Base-by-base conservation (phyloP, 1,140 invertebrate genomes). In the Hyphantria cunea region DNA sequence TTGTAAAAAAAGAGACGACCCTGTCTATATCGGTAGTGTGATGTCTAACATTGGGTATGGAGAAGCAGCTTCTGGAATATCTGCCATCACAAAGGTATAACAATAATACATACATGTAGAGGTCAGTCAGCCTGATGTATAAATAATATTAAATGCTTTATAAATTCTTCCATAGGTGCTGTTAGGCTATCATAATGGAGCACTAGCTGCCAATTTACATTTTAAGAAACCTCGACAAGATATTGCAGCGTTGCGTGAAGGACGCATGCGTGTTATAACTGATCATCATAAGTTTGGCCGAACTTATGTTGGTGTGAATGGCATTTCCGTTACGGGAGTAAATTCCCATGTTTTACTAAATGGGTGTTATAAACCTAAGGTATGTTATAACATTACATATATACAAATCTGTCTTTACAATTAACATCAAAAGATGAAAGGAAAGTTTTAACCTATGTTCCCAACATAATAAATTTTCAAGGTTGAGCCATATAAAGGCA, bases 31-130 rank as follows among this genome's bases (percentile, higher is more conserved):
- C 56, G 95, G 95, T 5, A 94, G 94, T 9, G 93, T 95, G 0
- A 95, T 95, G 70, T 93, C 93, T 2, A 95, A 95, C 79, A 93
- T 95, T 91, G 95, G 95, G 0, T 94, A 95, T 71, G 89, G 93
- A 14, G 95, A 95, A 74, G 92, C 94, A 31, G 93, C 93, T 3
- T 93, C 94, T 76, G 92, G 93, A 51, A 62, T 94, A 0, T 91
- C 92, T 54, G 87, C 92, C 32, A 69, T 95, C 33, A 92, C 92
- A 11, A 95, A 95, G 79, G 92, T 96, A 55, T 53, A 15, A 13
- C 11, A 44, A 44, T 44, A 2, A 12, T 3, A 25, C 5, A 25
- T 3, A 25, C n/a, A 25, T 25, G 17, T 25, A 3, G 5, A 25
- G 17, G 2, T 25, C 5, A 25, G 17, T 5, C 5, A 25, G 17